A percentile compares a stretch with the other conserved stretches of the same genome.
phyloP scores from a whole-genome alignment of 2,797 vertebrate genomes.

The Enteromius unitaeniatus region DNA sequence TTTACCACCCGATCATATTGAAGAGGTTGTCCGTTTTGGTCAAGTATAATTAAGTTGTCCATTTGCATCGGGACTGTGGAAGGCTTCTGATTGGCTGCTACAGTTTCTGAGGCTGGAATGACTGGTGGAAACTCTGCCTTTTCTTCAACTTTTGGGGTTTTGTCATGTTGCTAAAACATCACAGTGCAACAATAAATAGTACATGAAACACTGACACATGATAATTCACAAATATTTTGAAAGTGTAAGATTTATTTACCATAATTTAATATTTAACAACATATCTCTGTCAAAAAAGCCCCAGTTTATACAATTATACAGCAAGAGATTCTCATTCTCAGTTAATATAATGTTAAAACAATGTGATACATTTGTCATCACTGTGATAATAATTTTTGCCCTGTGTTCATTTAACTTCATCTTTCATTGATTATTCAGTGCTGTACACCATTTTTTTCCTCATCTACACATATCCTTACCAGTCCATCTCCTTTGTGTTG shows the following conservation, averaged over 20 bases:
- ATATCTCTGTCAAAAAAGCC: background rate
- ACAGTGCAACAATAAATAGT: background rate
- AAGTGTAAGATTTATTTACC: background rate
- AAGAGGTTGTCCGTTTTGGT: slow-evolving; percentile 74
- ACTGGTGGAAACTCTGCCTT: background rate
- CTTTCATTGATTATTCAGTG: background rate
- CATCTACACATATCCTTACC: slow-evolving; percentile 34
- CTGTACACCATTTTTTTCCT: background rate
- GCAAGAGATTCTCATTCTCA: background rate
- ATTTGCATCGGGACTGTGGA: slow-evolving; percentile 54
- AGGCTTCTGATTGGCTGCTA: slow-evolving; percentile 17
- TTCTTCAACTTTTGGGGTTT: slow-evolving; percentile 6
- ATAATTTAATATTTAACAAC: background rate
- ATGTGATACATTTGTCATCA: background rate
- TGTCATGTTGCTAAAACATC: slow-evolving; percentile 31
- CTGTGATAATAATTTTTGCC: too few species aligned
- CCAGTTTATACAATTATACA: too few species aligned
- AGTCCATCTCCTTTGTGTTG: background rate
- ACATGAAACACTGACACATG: background rate
- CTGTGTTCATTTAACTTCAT: background rate
- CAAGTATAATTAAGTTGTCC: slow-evolving; percentile 68
- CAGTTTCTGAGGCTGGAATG: background rate
- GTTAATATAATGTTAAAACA: background rate
- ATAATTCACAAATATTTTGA: background rate
- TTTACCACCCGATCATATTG: slow-evolving; percentile 82